Conservation (phyloP, 2,113 vertebrate species). For the Gnathonemus echidnorhynchus region DNA sequence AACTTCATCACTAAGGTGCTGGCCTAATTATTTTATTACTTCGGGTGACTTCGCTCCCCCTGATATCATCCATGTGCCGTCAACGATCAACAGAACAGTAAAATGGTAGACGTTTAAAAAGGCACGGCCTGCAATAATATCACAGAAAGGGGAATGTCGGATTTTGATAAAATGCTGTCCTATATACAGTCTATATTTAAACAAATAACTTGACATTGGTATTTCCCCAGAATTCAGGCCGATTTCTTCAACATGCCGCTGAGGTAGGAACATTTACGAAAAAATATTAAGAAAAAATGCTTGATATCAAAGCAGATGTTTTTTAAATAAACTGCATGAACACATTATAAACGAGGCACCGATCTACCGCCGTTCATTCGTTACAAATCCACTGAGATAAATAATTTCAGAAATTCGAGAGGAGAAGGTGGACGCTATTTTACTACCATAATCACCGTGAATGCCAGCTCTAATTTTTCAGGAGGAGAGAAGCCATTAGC, state of each 20-base stretch:
- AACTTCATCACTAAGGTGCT: background rate
- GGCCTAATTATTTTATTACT: background rate
- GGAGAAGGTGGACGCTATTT: background rate
- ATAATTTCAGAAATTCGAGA: background rate
- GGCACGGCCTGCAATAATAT: background rate
- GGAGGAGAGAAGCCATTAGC: background rate
- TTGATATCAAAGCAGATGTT: background rate
- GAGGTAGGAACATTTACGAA: conserved; percentile 37
- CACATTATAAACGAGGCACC: background rate
- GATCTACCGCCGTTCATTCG: background rate
- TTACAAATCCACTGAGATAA: background rate
- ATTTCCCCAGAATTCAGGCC: conserved; percentile 58
- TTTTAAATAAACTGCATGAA: background rate
- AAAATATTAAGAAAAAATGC: background rate
- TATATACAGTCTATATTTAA: conserved; percentile 22
- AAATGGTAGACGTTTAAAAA: conserved; percentile 13
- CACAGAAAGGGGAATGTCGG: background rate
- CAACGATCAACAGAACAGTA: background rate
- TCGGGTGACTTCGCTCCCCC: background rate
- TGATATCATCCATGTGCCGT: background rate
- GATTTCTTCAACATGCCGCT: conserved; percentile 45
- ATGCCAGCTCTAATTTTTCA: background rate
- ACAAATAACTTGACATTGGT: conserved; percentile 1
- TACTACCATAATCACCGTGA: background rate
- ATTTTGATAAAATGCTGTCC: background rate